Evolutionary conservation across 2,797 vertebrate genomes (phyloP).

Genomic region (Thunnus albacares): DNA sequence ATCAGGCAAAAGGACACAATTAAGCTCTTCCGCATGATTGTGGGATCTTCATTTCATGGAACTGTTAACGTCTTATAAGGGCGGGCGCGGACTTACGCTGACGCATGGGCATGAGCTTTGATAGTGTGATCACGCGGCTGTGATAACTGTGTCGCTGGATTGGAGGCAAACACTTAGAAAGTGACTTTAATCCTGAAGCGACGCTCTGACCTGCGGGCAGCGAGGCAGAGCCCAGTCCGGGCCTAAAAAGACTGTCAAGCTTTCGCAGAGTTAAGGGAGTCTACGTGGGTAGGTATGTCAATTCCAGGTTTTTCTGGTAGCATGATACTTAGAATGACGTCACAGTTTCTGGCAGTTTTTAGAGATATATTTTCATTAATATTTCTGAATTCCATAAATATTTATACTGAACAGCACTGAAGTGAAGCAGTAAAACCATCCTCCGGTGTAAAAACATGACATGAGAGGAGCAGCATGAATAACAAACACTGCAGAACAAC

Average conservation of each 20-base stretch:
- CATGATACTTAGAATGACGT: not conserved
- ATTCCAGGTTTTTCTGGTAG: not conserved
- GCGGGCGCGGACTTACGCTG: constrained; percentile 1
- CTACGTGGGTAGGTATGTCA: constrained; percentile 15
- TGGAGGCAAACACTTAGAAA: constrained; percentile 50
- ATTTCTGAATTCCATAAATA: not conserved
- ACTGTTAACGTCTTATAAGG: constrained; percentile 60
- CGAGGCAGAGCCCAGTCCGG: constrained; percentile 41
- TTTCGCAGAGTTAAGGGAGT: constrained; percentile 16
- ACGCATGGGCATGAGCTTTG: constrained; percentile 60
- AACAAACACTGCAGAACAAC: constrained; percentile 15
- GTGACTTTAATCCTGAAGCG: constrained; percentile 65
- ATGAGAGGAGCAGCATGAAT: constrained; percentile 16
- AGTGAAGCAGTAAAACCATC: constrained; percentile 12
- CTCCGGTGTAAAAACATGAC: not conserved
- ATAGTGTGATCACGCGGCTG: constrained; percentile 60
- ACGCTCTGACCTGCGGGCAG: constrained; percentile 46
- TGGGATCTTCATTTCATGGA: constrained; percentile 22
- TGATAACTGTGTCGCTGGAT: constrained; percentile 59
- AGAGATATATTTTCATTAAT: not conserved
- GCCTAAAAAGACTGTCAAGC: constrained; percentile 17
- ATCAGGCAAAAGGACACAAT: constrained; percentile 24
- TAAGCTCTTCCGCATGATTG: constrained; percentile 18
- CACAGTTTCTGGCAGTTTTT: not conserved
- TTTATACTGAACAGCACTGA: not conserved